Evolutionary conservation across 2,888 invertebrate species (phyloP).

Genomic region (Agrochola circellaris): DNA sequence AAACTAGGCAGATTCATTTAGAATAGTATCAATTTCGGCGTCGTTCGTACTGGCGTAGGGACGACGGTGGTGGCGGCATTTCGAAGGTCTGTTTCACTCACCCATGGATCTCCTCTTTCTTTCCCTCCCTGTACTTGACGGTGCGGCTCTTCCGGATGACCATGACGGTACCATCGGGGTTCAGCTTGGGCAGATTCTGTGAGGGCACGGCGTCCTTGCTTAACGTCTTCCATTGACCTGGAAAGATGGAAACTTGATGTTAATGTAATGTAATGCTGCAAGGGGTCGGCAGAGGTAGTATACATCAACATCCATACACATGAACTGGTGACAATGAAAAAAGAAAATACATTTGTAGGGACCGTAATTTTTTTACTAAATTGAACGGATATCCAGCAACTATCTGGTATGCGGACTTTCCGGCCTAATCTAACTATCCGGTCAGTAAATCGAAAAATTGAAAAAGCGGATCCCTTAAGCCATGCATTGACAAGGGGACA

Average conservation of each 20-base stretch:
- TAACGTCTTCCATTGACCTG: constrained; percentile 89
- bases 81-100: constrained; percentile 8
- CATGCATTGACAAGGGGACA: background rate
- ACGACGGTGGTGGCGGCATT: background rate
- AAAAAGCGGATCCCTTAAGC: too few relatives aligned
- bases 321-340: too few relatives aligned
- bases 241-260: constrained; percentile 45
- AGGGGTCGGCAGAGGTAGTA: background rate
- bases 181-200: constrained; percentile 86
- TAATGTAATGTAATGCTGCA: background rate
- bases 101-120: constrained; percentile 77
- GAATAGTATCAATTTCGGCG: too few relatives aligned
- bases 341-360: too few relatives aligned
- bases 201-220: constrained; percentile 88
- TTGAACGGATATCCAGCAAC: background rate
- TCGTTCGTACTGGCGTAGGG: background rate
- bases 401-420: background rate
- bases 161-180: constrained; percentile 88
- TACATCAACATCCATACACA: background rate
- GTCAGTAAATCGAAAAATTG: background rate
- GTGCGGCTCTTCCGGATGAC: constrained; percentile 87
- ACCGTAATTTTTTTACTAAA: too few relatives aligned
- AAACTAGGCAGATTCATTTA: too few relatives aligned
- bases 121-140: constrained; percentile 84
- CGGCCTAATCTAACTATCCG: background rate